Evolutionary conservation across 1,140 invertebrate genomes (phyloP), one percentile per base, ranked within the genome.

Genomic region (Drosophila truncata): DNA sequence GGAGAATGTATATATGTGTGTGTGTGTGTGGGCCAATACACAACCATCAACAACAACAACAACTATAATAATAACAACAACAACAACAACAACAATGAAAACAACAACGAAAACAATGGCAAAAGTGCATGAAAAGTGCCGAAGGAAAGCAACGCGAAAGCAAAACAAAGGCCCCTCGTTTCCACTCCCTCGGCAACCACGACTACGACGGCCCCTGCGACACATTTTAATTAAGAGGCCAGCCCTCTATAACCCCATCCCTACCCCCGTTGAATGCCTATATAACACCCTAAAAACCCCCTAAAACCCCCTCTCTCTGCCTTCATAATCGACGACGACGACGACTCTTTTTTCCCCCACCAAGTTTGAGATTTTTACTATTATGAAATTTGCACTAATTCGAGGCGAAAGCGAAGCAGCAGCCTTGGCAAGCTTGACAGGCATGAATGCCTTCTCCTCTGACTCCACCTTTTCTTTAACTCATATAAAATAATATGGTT

Each of bases 351-450:
- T 4, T 1, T 11, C n/a, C 11, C 20, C 42, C 25, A 16, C 44
- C 23, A 70, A 67, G 46, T 54, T 67, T 44, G 46, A 67, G 64
- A 70, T 69, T 70, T 62, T 75, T 41, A 69, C 54, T 64, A 72
- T 79, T 61, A 64, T 79, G 47, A 69, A 78, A 78, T 78, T 78
- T 70, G 37, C 65, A 66, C 75, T 69, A 78, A 78, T 78, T 78
- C 46, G 57, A 59, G 69, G 52, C 66, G 52, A 54, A n/a, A 35
- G 52, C 31, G 13, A n/a, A 3, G 52, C 18, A 3, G 50, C n/a
- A 33, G 31, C 49, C 47, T 50, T 50, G 47, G 47, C 9, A 49
- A 49, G 25, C 46, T 9, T n/a, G 20, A 4, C 41, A 44, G 41
- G 41, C 18, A 44, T 9, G 42, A 47, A 16, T 1, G 18, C 23